These are phyloP conservation scores for Brachyistius frenatus DNA, from an alignment of 2,113 vertebrate genomes.

Conservation along the genomic window DNA sequence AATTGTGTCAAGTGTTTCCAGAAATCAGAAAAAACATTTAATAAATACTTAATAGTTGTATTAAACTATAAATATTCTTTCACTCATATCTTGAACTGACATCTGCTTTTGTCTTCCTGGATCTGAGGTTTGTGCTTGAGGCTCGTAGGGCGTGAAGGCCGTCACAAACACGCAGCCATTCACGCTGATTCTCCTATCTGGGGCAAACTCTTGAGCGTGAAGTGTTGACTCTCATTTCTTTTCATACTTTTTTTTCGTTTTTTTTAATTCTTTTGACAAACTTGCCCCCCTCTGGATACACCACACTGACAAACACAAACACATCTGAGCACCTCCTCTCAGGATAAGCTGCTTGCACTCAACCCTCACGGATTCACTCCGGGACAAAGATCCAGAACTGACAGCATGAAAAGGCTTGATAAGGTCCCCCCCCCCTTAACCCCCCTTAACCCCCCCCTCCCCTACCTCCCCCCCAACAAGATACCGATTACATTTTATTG, in stretches of 20 bases:
- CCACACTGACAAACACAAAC: conserved; percentile 58
- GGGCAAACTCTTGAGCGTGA: conserved; percentile 59
- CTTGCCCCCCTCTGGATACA: conserved; percentile 49
- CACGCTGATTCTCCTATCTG: conserved; percentile 35
- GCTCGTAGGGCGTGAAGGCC: not conserved
- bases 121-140: not conserved
- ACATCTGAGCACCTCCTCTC: conserved; percentile 46
- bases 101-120: not conserved
- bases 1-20: not conserved
- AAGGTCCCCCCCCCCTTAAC: conserved; percentile 8
- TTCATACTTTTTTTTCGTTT: conserved; percentile 30
- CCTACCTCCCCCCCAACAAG: conserved; percentile 23
- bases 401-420: conserved; percentile 53
- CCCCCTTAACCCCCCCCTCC: no score
- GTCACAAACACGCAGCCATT: not conserved
- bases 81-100: not conserved
- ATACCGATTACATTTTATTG: conserved; percentile 41
- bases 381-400: conserved; percentile 54
- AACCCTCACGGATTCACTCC: conserved; percentile 43
- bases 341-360: conserved; percentile 37
- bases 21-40: no score
- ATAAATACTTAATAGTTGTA: no score
- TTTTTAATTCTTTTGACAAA: conserved; percentile 70
- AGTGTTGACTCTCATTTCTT: conserved; percentile 55
- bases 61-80: not conserved